A percentile compares a stretch with the other conserved stretches of the same genome.
These are phyloP conservation scores for Drosophila nannoptera DNA, from an alignment of 1,140 invertebrate genomes.

Conservation along the genomic window DNA sequence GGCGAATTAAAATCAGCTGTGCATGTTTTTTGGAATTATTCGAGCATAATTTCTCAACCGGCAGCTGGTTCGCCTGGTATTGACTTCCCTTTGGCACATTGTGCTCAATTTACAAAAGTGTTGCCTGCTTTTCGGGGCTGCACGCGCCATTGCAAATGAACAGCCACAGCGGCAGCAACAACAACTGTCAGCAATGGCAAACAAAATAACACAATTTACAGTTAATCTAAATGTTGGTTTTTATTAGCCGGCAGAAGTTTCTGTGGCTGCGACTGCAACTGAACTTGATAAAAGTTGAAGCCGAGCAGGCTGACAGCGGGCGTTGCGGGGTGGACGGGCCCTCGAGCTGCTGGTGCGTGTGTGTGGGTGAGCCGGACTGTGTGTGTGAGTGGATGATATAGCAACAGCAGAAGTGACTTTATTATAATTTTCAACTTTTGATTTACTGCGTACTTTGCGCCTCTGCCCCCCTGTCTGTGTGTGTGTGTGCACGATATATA, in stretches of 20 bases:
- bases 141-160: conserved; percentile 62
- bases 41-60: conserved; percentile 67
- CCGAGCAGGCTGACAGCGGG: conserved; percentile 2
- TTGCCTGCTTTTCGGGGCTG: conserved; percentile 66
- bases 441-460: conserved; percentile 61
- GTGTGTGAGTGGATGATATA: conserved; percentile 57
- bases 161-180: conserved; percentile 41
- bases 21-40: conserved; percentile 69
- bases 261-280: conserved; percentile 68
- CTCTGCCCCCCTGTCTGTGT: conserved; percentile 2
- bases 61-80: conserved; percentile 36
- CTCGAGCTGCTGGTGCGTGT: not conserved
- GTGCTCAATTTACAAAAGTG: conserved; percentile 64
- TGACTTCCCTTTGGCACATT: conserved; percentile 58
- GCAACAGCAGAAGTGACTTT: conserved; percentile 71
- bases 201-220: conserved; percentile 77
- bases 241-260: conserved; percentile 72
- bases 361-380: too few relatives aligned
- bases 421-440: conserved; percentile 78
- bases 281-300: conserved; percentile 72
- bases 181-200: conserved; percentile 59
- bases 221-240: conserved; percentile 78
- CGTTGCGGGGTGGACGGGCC: not conserved
- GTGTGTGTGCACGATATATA: conserved; percentile 1
- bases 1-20: conserved; percentile 54